Percentiles rank a stretch among this genome's conserved stretches.
Conservation (phyloP, 2,113 vertebrate species). For the Isichthys henryi region DNA sequence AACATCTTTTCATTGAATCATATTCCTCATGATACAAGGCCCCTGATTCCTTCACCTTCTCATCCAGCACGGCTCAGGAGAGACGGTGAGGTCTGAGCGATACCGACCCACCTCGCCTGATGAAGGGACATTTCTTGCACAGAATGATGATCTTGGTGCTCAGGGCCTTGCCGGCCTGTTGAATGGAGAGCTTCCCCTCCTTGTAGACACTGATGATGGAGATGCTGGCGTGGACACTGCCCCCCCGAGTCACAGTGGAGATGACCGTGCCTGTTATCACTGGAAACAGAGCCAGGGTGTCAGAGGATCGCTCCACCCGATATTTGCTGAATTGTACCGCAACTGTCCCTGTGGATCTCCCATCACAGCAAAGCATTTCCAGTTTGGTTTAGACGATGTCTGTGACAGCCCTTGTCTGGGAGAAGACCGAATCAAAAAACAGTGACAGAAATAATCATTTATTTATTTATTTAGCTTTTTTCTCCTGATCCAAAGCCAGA, state of each 20-base stretch:
- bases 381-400: not conserved
- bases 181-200: slow-evolving; percentile 84
- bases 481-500: not conserved
- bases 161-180: slow-evolving; percentile 94
- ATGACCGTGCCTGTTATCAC: slow-evolving; percentile 88
- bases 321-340: not conserved
- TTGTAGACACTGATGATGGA: slow-evolving; percentile 92
- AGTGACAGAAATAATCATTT: not conserved
- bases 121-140: slow-evolving; percentile 87
- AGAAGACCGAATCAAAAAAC: not conserved
- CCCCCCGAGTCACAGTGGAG: slow-evolving; percentile 62
- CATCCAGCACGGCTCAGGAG: not conserved
- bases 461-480: not conserved
- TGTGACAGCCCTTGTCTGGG: not conserved
- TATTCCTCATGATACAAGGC: not conserved
- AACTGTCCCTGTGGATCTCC: not conserved
- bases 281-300: slow-evolving; percentile 41
- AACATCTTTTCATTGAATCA: not conserved
- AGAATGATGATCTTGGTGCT: slow-evolving; percentile 82
- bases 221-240: slow-evolving; percentile 79
- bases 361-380: not conserved
- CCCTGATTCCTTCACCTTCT: not conserved
- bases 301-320: not conserved
- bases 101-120: slow-evolving; percentile 78
- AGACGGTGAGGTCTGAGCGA: not conserved